Base-by-base conservation (phyloP, 2,797 vertebrate species). In the Myoxocephalus aenaeus region DNA sequence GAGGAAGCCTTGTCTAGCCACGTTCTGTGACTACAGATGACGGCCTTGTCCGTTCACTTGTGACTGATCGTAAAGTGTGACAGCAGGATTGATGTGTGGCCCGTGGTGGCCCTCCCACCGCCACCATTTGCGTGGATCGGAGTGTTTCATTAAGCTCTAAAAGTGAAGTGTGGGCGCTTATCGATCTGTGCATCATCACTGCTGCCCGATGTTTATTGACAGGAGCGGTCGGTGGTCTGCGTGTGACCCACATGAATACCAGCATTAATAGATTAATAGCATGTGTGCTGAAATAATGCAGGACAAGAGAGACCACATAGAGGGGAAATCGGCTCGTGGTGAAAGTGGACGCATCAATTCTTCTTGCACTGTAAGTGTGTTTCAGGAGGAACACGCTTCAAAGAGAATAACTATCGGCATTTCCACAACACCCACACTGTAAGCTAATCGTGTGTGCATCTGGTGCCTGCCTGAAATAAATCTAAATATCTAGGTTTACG, bases 171-270 rank as follows among this genome's bases (percentile, higher is more conserved):
- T 38, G 73, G 75, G 44, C 29, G 27, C 32, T 40, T 8, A 77
- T 91, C 10, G 83, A 90, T 79, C 82, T 22, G 3, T 42, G 13
- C 70, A 29, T 58, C 76, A 66, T 65, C 69, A n/a, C 38, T 12
- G 58, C 9, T 32, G 72, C 14, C 73, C 85, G 86, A 87, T 87
- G 78, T 10, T 53, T 84, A 90, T 91, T 87, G 92, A 90, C 81
- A 53, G 85, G 48, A 71, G 42, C 71, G 14, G 81, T 81, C 81
- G 82, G 79, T 86, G 84, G 86, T 73, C 4, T 74, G 69, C 44
- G 80, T 79, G 70, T 91, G 90, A 92, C 90, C 90, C 82, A 91
- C 75, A 90, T 93, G 73, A 74, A 80, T 27, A 36, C 22, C 51
- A 72, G 10, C 38, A 42, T 75, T 73, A 77, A 75, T 69, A 36